Base-by-base conservation (phyloP, 2,113 vertebrate species). In the Girardinichthys multiradiatus region DNA sequence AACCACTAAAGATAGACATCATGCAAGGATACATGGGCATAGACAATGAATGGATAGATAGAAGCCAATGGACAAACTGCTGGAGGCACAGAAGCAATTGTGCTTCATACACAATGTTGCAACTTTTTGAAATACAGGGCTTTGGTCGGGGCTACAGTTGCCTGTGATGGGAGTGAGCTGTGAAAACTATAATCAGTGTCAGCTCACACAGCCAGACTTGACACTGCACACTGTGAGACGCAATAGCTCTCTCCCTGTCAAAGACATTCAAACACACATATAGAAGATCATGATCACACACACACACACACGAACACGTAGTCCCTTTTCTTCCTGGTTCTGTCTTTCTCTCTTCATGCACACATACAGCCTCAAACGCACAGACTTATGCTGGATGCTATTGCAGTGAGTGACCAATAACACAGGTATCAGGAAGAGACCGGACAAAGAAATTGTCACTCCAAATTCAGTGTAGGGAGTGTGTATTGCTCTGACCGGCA, bases 171-270 rank as follows among this genome's bases (percentile, higher is more conserved):
- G 87, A 89, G 87, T 87, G 89, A 92, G 88, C 89, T 86, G 90
- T 90, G 90, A 92, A 92, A 90, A 91, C 93, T 92, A 88, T 92
- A 92, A 94, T 94, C 91, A 94, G 90, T 91, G 92, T 92, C 92
- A 92, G 90, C 91, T 91, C 87, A 88, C 89, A 90, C 89, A 90
- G 88, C 87, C 89, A 92, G 90, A 90, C 86, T 89, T 89, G 91
- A 90, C 90, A 91, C 87, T 86, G 73, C 90, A 89, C 89, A 90
- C 90, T 90, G 84, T 64, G 89, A 89, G 86, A 89, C 66, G 77
- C 88, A 87, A 86, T 90, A 80, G 82, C 87, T 86, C 73, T 85
- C 84, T 85, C 84, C 68, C 84, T 82, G 81, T 74, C 80, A 26
- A 83, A 69, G 79, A 69, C 79, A 79, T 60, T 72, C 71, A 73